phyloP scores from a whole-genome alignment of 2,797 vertebrate species.

The Anguilla marmorata region DNA sequence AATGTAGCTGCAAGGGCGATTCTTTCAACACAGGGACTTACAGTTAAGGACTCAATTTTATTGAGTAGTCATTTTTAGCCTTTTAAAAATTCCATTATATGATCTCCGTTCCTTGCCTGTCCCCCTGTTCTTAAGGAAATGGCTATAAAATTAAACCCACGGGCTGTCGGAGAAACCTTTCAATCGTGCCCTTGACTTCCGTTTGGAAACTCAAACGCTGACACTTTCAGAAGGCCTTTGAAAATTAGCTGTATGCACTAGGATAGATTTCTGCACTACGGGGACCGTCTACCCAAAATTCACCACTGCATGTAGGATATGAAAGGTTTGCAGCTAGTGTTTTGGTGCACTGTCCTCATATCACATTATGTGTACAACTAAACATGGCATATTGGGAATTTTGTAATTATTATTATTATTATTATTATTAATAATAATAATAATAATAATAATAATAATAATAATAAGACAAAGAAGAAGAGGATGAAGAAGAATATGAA shows the following conservation, averaged over 20 bases:
- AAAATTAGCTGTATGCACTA: neutral
- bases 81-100: constrained; percentile 40
- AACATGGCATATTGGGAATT: neutral
- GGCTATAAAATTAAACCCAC: constrained; percentile 37
- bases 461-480: too few relatives aligned
- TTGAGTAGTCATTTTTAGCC: neutral
- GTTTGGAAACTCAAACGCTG: neutral
- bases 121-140: constrained; percentile 24
- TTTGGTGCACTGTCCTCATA: neutral
- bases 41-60: neutral
- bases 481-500: neutral
- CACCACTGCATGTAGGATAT: neutral
- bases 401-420: neutral
- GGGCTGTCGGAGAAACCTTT: constrained; percentile 40
- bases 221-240: neutral
- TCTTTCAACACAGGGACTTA: neutral
- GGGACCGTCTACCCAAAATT: neutral
- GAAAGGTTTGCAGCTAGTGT: neutral
- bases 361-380: neutral
- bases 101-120: constrained; percentile 47
- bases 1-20: neutral
- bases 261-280: neutral
- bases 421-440: too few relatives aligned
- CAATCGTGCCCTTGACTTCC: constrained; percentile 23
- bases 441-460: too few relatives aligned